phyloP scores from a whole-genome alignment of 2,113 vertebrate genomes.

The Trematocara variabile region DNA sequence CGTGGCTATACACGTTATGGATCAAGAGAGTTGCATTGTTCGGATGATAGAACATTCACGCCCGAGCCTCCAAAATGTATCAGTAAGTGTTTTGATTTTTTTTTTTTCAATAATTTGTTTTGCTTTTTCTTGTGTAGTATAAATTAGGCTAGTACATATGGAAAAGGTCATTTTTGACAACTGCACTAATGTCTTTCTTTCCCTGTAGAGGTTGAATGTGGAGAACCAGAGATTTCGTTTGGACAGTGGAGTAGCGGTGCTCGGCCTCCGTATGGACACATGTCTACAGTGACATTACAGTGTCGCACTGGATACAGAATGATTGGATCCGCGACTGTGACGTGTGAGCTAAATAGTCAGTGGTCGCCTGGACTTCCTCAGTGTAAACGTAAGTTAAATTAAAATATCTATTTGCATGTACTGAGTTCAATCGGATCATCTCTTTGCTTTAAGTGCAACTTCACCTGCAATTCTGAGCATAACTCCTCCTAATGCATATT shows the following conservation, averaged over 20 bases:
- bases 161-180: background rate
- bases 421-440: background rate
- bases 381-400: constrained; percentile 25
- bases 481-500: fast-evolving
- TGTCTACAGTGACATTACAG: fast-evolving
- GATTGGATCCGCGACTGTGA: fast-evolving
- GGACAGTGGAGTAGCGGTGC: fast-evolving
- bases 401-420: background rate
- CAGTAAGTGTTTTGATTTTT: constrained; percentile 29
- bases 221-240: fast-evolving
- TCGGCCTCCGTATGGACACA: background rate
- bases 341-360: background rate
- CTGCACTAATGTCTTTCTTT: background rate
- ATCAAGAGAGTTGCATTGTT: background rate
- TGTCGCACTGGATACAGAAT: background rate
- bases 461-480: fast-evolving
- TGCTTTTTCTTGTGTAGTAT: background rate
- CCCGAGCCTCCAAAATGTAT: constrained; percentile 45
- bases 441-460: background rate
- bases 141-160: background rate
- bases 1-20: background rate
- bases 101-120: background rate
- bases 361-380: constrained; percentile 36
- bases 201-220: constrained; percentile 12
- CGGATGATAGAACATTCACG: background rate